Percentiles rank a stretch among this genome's conserved stretches.
Conservation (phyloP, 2,797 vertebrate genomes). For the Amniataba percoides region DNA sequence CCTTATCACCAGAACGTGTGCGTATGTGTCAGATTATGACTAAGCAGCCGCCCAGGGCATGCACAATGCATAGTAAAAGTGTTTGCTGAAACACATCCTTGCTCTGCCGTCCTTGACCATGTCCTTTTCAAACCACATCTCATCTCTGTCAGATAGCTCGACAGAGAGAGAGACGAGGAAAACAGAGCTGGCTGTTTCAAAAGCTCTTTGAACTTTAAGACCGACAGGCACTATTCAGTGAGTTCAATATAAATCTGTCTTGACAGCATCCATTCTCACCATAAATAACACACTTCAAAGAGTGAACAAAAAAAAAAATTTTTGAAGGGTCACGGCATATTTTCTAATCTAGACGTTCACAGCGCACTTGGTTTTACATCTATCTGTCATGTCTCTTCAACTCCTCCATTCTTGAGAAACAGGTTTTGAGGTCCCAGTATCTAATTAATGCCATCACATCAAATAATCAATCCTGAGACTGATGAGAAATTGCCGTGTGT, state of each 20-base stretch:
- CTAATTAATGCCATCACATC: constrained; percentile 52
- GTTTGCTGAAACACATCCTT: constrained; percentile 67
- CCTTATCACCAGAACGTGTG: constrained; percentile 36
- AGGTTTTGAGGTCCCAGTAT: constrained; percentile 27
- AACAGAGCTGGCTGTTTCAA: constrained; percentile 75
- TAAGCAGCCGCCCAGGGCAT: constrained; percentile 37
- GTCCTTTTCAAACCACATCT: constrained; percentile 83
- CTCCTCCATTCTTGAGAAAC: constrained; percentile 26
- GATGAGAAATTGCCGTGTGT: constrained; percentile 35
- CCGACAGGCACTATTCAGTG: constrained; percentile 74
- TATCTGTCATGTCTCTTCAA: constrained; percentile 41
- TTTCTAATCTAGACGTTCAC: constrained; percentile 60
- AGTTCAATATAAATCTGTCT: constrained; percentile 77
- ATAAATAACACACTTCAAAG: constrained; percentile 80
- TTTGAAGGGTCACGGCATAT: constrained; percentile 58
- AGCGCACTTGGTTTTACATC: constrained; percentile 45
- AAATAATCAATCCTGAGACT: constrained; percentile 56
- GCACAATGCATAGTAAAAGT: constrained; percentile 68
- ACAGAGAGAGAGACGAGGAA: constrained; percentile 61
- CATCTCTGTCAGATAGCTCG: constrained; percentile 71
- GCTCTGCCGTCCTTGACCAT: constrained; percentile 77
- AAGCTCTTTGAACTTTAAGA: constrained; percentile 82
- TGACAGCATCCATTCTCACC: constrained; percentile 80
- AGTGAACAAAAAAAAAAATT: constrained; percentile 51
- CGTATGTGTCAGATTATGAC: constrained; percentile 60